Conservation (phyloP, 2,888 invertebrate species). For the Netelia fuscicornis region DNA sequence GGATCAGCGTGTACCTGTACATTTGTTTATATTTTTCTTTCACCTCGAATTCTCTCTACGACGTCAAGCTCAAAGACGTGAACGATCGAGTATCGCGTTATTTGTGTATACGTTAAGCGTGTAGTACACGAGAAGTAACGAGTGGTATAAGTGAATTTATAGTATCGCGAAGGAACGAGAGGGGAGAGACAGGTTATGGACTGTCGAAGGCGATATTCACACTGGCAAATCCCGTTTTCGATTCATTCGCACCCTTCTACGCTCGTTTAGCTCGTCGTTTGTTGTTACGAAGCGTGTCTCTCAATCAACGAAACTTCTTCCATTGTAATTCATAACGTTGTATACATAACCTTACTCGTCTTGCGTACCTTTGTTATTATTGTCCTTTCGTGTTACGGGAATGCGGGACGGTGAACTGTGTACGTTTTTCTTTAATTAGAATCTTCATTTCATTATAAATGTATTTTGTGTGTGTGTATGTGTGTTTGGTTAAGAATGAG, state of each 20-base stretch:
- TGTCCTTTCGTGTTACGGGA: too few species aligned
- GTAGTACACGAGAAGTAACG: too few species aligned
- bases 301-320: background rate
- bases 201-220: slow-evolving; percentile 1
- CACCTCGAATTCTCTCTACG: background rate
- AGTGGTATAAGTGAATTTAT: background rate
- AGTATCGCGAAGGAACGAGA: background rate
- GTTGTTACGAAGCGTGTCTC: background rate
- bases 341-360: too few species aligned
- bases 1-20: background rate
- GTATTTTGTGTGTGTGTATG: too few species aligned
- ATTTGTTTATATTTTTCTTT: slow-evolving; percentile 13
- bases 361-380: too few species aligned
- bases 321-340: background rate
- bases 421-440: too few species aligned
- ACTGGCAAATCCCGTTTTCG: slow-evolving; percentile 28
- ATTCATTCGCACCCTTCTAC: slow-evolving; percentile 9
- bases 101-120: background rate
- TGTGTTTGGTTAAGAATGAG: background rate
- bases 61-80: background rate
- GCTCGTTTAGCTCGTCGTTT: background rate
- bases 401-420: too few species aligned
- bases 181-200: background rate
- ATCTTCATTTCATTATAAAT: too few species aligned
- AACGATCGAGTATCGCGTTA: background rate